Evolutionary conservation across 35 echinoderm and acorn worm genomes (phyloP), one percentile per base, ranked within the genome.

Genomic region (Amphiura filiformis): DNA sequence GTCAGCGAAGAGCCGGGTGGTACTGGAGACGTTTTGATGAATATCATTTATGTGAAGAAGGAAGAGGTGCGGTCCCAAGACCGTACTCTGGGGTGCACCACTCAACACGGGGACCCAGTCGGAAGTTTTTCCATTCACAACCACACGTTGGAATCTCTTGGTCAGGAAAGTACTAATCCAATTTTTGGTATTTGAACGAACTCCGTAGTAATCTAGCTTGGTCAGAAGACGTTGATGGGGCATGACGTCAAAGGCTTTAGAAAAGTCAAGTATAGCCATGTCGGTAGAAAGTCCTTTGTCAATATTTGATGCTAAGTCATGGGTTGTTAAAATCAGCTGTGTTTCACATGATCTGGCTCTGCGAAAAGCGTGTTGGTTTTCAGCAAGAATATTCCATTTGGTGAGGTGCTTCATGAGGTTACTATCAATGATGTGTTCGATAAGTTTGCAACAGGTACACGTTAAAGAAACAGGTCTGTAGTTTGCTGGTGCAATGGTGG

Each of bases 171-270:
- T 80, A 80, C 13, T 80, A 37, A 35, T 35, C 78, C 78, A 80
- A 4, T 57, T 80, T 22, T 52, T 30, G n/a, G 77, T 86, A 31
- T 86, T 81, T 28, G 56, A 41, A 20, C 87, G 64, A 38, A 86
- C 86, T 31, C 92, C 75, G 34, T 32, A 32, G 32, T 75, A 14
- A 31, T 85, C 4, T 34, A 94, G 9, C 86, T 94, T 94, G 7
- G 18, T 4, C 3, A 90, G 34, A 36, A 90, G 85, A 35, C 77
- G 57, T 20, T 57, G 32, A 38, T 93, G 86, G 34, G 86, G 86
- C 1, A 89, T 75, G 1, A n/a, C 38, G 38, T 89, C 86, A 37
- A 93, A 94, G 32, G 87, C 92, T 37, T 94, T 94, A 22, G 11
- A 47, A 30, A 85, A 90, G 34, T 93, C 91, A 87, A n/a, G 64